Conservation (phyloP, 2,797 vertebrate genomes). For the Galago senegalensis region DNA sequence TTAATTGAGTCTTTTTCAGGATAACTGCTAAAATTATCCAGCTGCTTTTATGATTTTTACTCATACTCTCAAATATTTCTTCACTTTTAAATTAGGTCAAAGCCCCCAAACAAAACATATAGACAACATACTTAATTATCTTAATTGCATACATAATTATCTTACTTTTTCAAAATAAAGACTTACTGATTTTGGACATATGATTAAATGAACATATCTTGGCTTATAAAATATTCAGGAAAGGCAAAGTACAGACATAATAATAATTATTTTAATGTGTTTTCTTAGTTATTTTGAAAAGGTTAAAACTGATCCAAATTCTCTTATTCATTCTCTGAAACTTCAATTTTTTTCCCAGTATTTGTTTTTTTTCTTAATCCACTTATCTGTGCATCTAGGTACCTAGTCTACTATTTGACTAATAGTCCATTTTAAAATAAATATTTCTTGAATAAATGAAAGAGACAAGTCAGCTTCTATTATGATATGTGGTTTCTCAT, state of each 20-base stretch:
- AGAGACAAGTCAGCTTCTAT: not conserved
- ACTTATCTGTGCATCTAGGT: not conserved
- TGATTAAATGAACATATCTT: not conserved
- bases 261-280: not conserved
- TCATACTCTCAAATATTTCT: too few species aligned
- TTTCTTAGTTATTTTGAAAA: conserved; percentile 2
- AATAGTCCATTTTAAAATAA: not conserved
- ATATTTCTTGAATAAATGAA: not conserved
- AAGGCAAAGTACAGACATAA: not conserved
- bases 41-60: not conserved
- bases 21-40: not conserved
- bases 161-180: not conserved
- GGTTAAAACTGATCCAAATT: not conserved
- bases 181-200: not conserved
- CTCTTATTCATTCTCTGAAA: not conserved
- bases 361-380: not conserved
- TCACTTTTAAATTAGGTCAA: too few species aligned
- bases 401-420: not conserved
- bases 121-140: too few species aligned
- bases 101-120: too few species aligned
- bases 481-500: conserved; percentile 4
- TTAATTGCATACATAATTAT: too few species aligned
- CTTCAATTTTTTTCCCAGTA: not conserved
- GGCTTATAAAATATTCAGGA: conserved; percentile 23
- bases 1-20: not conserved